phyloP scores from a whole-genome alignment of 2,797 vertebrate genomes.

The Scarus forsteni region DNA sequence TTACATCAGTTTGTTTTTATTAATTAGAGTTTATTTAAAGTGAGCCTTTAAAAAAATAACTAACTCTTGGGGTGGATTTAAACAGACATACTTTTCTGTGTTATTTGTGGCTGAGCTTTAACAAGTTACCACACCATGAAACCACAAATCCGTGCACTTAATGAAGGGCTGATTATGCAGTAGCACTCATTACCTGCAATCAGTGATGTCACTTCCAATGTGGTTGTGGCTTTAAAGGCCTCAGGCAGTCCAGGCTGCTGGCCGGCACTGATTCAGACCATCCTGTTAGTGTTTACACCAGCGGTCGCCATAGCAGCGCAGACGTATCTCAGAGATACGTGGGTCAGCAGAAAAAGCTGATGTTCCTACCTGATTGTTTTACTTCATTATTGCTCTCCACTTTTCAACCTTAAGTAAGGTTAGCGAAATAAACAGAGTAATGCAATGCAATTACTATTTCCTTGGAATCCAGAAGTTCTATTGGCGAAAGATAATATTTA shows the following conservation, averaged over 20 bases:
- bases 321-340: conserved; percentile 66
- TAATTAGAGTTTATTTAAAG: not conserved
- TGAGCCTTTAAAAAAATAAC: not conserved
- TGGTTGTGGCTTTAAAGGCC: conserved; percentile 57
- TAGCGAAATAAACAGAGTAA: conserved; percentile 85
- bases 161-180: conserved; percentile 67
- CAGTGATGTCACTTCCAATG: conserved; percentile 75
- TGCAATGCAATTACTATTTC: conserved; percentile 82
- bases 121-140: conserved; percentile 44
- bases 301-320: conserved; percentile 62
- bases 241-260: conserved; percentile 51
- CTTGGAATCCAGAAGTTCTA: conserved; percentile 86
- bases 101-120: conserved; percentile 42
- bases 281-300: conserved; percentile 70
- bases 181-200: conserved; percentile 76
- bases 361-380: conserved; percentile 85
- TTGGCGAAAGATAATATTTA: conserved; percentile 89
- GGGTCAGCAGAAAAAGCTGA: conserved; percentile 76
- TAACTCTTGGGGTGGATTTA: conserved; percentile 18
- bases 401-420: conserved; percentile 81
- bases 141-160: conserved; percentile 42
- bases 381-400: conserved; percentile 78
- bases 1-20: not conserved
- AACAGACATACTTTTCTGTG: conserved; percentile 30
- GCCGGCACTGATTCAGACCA: conserved; percentile 59